Evolutionary conservation across 1,140 invertebrate genomes (phyloP).

Genomic region (Magallana ariakensis): DNA sequence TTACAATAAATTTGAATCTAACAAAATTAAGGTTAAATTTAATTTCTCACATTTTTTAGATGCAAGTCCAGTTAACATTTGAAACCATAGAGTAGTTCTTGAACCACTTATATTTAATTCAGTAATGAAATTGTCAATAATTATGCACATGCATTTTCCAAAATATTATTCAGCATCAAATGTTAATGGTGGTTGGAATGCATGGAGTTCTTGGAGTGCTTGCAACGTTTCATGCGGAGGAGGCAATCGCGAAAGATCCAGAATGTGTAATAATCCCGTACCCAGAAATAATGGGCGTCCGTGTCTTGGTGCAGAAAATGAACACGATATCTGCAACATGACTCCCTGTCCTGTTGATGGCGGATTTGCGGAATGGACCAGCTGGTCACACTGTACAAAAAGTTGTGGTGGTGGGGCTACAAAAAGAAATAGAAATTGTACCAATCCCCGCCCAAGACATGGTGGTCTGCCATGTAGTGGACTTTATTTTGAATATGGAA

Average conservation of each 20-base stretch:
- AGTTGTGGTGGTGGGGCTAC: conserved; percentile 75
- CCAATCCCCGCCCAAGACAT: conserved; percentile 70
- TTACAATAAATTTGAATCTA: too few species aligned
- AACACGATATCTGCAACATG: not conserved
- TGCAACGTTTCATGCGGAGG: conserved; percentile 5
- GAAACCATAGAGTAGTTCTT: too few species aligned
- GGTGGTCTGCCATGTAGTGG: conserved; percentile 73
- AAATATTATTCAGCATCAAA: not conserved
- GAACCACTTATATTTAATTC: too few species aligned
- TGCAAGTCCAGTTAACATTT: too few species aligned
- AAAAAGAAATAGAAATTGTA: conserved; percentile 70
- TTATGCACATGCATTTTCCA: not conserved
- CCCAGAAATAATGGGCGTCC: not conserved
- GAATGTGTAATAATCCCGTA: not conserved
- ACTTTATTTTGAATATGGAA: conserved; percentile 58
- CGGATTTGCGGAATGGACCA: conserved; percentile 80
- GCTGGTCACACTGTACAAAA: conserved; percentile 72
- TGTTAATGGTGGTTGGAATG: not conserved
- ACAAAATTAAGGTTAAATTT: not conserved
- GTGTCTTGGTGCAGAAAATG: not conserved
- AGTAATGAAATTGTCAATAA: too few species aligned
- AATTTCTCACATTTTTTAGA: not conserved
- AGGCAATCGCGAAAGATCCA: not conserved
- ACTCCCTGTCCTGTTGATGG: conserved; percentile 66
- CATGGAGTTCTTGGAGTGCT: not conserved